A percentile compares a stretch with the other conserved stretches of the same genome.
Evolutionary conservation across 2,113 vertebrate species (phyloP).

Genomic region (Colinus virginianus): DNA sequence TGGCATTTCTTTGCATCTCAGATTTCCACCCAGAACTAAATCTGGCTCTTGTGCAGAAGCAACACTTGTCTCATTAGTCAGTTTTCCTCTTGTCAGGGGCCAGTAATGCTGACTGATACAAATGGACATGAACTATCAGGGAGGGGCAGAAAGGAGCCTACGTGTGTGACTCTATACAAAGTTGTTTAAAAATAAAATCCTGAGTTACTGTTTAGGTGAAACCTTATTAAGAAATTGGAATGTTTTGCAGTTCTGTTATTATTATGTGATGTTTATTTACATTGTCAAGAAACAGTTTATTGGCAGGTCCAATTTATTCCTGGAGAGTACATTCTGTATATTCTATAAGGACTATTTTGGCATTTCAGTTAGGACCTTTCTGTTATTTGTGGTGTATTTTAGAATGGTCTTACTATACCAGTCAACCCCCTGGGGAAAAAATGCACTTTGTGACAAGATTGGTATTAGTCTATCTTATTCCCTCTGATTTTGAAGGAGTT

Average conservation of each 20-base stretch:
- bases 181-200: background rate
- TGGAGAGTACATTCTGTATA: background rate
- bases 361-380: background rate
- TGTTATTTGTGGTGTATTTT: background rate
- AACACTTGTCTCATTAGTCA: slow-evolving; percentile 25
- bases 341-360: background rate
- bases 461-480: background rate
- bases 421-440: background rate
- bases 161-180: background rate
- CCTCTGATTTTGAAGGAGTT: background rate
- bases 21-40: background rate
- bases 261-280: background rate
- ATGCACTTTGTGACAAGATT: background rate
- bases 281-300: background rate
- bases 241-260: background rate
- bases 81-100: background rate
- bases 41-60: background rate
- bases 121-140: background rate
- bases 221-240: background rate
- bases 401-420: background rate
- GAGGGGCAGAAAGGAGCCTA: background rate
- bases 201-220: background rate
- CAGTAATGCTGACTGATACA: background rate
- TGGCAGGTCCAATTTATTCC: background rate
- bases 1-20: background rate